Percentiles rank a stretch among this genome's conserved stretches.
Conservation (phyloP, 2,888 invertebrate genomes). For the Dugesia japonica region DNA sequence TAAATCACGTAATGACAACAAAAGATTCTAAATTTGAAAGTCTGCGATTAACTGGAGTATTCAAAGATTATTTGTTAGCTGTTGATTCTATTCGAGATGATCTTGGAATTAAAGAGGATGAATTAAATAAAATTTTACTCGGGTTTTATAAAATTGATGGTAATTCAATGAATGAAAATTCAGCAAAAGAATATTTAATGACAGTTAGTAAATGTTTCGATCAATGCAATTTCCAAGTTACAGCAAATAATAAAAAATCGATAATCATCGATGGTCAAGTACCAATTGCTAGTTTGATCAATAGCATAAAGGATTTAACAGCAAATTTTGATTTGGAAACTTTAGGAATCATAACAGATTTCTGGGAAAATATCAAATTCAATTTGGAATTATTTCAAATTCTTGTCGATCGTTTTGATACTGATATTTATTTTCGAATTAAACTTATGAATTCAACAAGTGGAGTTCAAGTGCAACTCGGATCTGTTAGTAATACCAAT, state of each 20-base stretch:
- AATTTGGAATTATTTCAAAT: conserved; percentile 37
- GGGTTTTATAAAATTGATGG: conserved; percentile 39
- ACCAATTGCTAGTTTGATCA: conserved; percentile 40
- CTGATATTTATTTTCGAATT: conserved; percentile 39
- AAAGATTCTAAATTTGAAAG: not conserved
- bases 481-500: not conserved
- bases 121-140: conserved; percentile 38
- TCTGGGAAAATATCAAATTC: conserved; percentile 41
- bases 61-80: conserved; percentile 35
- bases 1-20: not conserved
- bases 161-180: conserved; percentile 36
- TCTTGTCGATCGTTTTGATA: conserved; percentile 39
- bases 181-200: conserved; percentile 39
- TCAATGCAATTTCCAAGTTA: conserved; percentile 40
- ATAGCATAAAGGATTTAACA: conserved; percentile 36
- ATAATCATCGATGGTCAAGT: conserved; percentile 39
- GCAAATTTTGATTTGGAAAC: conserved; percentile 37
- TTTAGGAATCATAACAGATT: conserved; percentile 39
- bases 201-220: conserved; percentile 39
- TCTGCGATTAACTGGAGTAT: conserved; percentile 25
- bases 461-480: conserved; percentile 38
- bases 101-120: conserved; percentile 39
- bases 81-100: conserved; percentile 40
- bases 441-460: conserved; percentile 39
- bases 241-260: conserved; percentile 38